Evolutionary conservation across 2,888 invertebrate species (phyloP).

Genomic region (Volucella inanis): DNA sequence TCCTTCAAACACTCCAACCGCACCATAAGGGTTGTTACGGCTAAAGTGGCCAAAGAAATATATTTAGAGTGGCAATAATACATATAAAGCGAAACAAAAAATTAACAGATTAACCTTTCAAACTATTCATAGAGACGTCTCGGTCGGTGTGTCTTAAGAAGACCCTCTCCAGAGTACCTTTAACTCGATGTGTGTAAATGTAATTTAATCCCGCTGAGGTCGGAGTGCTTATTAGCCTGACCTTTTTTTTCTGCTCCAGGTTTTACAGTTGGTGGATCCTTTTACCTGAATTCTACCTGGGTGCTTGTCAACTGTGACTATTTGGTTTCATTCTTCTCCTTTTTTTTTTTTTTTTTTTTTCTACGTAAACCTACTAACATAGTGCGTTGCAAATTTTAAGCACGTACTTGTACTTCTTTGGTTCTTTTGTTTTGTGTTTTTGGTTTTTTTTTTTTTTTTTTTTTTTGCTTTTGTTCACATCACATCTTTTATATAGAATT

Average conservation of each 20-base stretch:
- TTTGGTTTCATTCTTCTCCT: not conserved
- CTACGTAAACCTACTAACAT: not conserved
- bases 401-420: slow-evolving; percentile 66
- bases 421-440: slow-evolving; percentile 16
- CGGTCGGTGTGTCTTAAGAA: slow-evolving; percentile 26
- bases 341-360: too few relatives aligned
- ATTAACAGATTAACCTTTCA: slow-evolving; percentile 74
- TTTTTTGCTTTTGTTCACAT: slow-evolving; percentile 31
- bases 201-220: slow-evolving; percentile 67
- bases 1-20: slow-evolving; percentile 51
- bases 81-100: slow-evolving; percentile 25
- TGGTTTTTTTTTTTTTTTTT: slow-evolving; percentile 2
- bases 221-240: slow-evolving; percentile 67
- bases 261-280: slow-evolving; percentile 37
- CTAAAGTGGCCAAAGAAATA: slow-evolving; percentile 61
- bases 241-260: slow-evolving; percentile 34
- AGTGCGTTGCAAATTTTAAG: slow-evolving; percentile 68
- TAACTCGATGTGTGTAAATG: slow-evolving; percentile 50
- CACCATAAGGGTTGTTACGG: slow-evolving; percentile 50
- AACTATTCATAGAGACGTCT: slow-evolving; percentile 61
- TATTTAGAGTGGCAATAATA: too few relatives aligned
- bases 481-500: not conserved
- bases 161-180: slow-evolving; percentile 46
- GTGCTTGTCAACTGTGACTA: slow-evolving; percentile 67
- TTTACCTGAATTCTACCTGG: slow-evolving; percentile 51